phyloP scores from a whole-genome alignment of 2,113 vertebrate genomes.

The Gnathonemus longibarbis region DNA sequence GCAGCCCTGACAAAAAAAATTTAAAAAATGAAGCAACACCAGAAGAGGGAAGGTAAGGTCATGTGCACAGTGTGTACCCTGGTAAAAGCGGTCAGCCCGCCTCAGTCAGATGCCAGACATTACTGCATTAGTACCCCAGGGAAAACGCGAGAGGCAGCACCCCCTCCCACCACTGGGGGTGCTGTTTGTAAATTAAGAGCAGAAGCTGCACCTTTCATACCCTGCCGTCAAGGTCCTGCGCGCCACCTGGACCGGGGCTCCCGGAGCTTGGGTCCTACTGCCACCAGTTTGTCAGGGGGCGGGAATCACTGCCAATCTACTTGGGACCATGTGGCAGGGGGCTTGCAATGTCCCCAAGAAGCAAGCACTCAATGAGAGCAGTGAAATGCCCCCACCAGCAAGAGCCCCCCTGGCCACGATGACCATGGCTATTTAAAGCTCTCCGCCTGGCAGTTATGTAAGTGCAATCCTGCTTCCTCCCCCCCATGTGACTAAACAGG shows the following conservation, averaged over 20 bases:
- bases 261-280: background rate
- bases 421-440: constrained; percentile 14
- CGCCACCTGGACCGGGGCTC: fast-evolving
- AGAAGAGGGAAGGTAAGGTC: background rate
- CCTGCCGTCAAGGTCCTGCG: background rate
- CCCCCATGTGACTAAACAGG: background rate
- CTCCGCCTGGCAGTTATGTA: background rate
- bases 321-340: background rate
- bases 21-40: background rate
- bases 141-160: background rate
- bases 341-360: background rate
- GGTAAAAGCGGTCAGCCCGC: background rate
- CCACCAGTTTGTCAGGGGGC: background rate
- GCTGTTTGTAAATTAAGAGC: background rate
- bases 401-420: background rate
- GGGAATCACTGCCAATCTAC: background rate
- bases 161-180: background rate
- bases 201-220: background rate
- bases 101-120: background rate
- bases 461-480: background rate
- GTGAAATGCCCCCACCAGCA: background rate
- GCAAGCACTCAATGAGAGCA: background rate
- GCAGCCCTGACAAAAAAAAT: background rate
- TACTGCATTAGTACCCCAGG: background rate
- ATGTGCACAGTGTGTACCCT: background rate